These are phyloP conservation scores for Drosophila ustulata DNA, from an alignment of 2,888 invertebrate species.

Conservation along the genomic window DNA sequence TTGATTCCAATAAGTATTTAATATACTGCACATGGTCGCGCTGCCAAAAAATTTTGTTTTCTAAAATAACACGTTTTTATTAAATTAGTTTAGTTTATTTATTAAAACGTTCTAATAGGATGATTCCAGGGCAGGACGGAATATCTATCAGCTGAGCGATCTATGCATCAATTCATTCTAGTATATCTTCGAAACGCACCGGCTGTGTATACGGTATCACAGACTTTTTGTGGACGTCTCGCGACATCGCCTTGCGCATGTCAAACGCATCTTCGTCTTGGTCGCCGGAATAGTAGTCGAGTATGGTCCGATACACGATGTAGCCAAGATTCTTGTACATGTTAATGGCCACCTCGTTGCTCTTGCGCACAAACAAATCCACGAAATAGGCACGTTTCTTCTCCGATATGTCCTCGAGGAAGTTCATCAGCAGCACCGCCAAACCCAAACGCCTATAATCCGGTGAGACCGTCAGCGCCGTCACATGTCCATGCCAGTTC, in stretches of 20 bases:
- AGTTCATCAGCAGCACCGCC: conserved; percentile 96
- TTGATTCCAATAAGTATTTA: not conserved
- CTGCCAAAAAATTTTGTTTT: not conserved
- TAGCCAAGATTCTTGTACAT: conserved; percentile 99
- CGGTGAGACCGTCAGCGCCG: conserved; percentile 98
- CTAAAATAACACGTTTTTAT: not conserved
- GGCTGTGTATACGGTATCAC: conserved; percentile 97
- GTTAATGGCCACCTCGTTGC: conserved; percentile 98
- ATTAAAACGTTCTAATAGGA: too few species aligned
- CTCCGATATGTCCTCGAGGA: conserved; percentile 97
- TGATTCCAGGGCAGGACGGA: too few species aligned
- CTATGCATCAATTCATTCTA: conserved; percentile 87
- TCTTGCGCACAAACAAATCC: conserved; percentile 98
- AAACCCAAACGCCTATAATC: conserved; percentile 96
- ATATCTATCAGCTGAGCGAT: conserved; percentile 31
- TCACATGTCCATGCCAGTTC: conserved; percentile 99
- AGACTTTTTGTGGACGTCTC: conserved; percentile 96
- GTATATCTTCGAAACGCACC: conserved; percentile 95
- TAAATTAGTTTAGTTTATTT: too few species aligned
- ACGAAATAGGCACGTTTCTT: conserved; percentile 98
- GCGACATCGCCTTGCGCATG: conserved; percentile 98
- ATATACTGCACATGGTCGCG: not conserved
- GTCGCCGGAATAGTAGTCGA: conserved; percentile 99
- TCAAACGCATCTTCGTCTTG: conserved; percentile 99
- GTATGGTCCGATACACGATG: conserved; percentile 96